Percentiles rank a stretch among this genome's conserved stretches.
phyloP scores from a whole-genome alignment of 2,797 vertebrate species.

The Garrulus glandarius region DNA sequence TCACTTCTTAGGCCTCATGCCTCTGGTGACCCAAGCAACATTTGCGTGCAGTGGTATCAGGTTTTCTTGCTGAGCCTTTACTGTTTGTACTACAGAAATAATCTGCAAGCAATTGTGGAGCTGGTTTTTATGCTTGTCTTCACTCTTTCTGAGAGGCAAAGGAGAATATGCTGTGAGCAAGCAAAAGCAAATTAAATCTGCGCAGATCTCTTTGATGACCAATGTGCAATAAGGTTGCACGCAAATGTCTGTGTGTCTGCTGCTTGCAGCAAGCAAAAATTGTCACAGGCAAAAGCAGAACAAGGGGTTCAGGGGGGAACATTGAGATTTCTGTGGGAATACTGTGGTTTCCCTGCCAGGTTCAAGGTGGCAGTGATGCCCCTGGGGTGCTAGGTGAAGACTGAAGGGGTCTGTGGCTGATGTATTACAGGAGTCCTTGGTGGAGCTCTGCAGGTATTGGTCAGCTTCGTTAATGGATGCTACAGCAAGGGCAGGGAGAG shows the following conservation, averaged over 20 bases:
- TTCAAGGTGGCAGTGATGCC: neutral
- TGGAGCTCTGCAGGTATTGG: neutral
- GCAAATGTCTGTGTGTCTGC: neutral
- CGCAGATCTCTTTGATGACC: neutral
- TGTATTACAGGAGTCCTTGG: neutral
- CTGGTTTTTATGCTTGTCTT: slow-evolving; percentile 24
- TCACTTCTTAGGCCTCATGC: neutral
- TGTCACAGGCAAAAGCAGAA: neutral
- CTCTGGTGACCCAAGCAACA: neutral
- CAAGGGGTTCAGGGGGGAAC: neutral
- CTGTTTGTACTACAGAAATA: neutral
- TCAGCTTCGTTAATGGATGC: neutral
- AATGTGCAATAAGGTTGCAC: neutral
- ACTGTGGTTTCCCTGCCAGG: neutral
- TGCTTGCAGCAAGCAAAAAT: neutral
- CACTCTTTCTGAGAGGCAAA: neutral
- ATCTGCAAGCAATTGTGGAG: neutral
- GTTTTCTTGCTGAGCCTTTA: neutral
- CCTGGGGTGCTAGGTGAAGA: neutral
- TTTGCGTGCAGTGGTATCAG: neutral
- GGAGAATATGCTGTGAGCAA: neutral
- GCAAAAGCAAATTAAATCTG: slow-evolving; percentile 32
- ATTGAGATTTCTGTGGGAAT: neutral
- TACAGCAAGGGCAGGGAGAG: neutral
- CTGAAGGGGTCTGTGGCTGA: neutral